Percentiles rank a stretch among this genome's conserved stretches.
phyloP scores from a whole-genome alignment of 2,888 invertebrate genomes.

The Cheilosia vulpina region DNA sequence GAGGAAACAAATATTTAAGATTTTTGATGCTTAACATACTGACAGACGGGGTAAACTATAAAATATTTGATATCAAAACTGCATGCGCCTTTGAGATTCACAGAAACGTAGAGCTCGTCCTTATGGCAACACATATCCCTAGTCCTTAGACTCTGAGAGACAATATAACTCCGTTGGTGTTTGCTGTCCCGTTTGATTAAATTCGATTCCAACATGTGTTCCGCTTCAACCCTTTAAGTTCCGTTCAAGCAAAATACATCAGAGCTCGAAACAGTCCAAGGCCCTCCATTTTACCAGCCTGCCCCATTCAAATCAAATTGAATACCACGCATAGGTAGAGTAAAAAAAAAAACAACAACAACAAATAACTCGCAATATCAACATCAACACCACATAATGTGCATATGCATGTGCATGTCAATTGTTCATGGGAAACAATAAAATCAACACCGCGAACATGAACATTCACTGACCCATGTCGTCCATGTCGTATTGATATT shows the following conservation, averaged over 20 bases:
- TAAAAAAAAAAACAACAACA: slow-evolving; percentile 13
- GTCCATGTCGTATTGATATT: slow-evolving; percentile 30
- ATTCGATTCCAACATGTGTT: too few relatives aligned
- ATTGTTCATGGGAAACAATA: slow-evolving; percentile 48
- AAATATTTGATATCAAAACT: too few relatives aligned
- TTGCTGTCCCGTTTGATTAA: too few relatives aligned
- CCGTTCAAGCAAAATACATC: neutral
- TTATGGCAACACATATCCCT: too few relatives aligned
- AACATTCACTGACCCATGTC: slow-evolving; percentile 34
- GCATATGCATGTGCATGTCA: slow-evolving; percentile 39
- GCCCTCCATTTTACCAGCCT: slow-evolving; percentile 1
- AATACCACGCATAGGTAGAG: neutral
- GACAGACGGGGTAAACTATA: too few relatives aligned
- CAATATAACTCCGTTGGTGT: too few relatives aligned
- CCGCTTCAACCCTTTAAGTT: too few relatives aligned
- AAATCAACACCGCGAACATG: slow-evolving; percentile 53
- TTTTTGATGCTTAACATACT: too few relatives aligned
- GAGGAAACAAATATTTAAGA: too few relatives aligned
- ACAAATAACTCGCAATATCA: slow-evolving; percentile 43
- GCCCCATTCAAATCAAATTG: slow-evolving; percentile 30
- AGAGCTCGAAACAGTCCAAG: neutral
- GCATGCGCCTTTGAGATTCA: too few relatives aligned
- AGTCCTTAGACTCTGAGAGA: too few relatives aligned
- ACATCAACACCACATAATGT: slow-evolving; percentile 52
- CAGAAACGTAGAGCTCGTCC: too few relatives aligned